Base-by-base conservation (phyloP, 1,140 invertebrate species). In the Lasaia peninsularis region DNA sequence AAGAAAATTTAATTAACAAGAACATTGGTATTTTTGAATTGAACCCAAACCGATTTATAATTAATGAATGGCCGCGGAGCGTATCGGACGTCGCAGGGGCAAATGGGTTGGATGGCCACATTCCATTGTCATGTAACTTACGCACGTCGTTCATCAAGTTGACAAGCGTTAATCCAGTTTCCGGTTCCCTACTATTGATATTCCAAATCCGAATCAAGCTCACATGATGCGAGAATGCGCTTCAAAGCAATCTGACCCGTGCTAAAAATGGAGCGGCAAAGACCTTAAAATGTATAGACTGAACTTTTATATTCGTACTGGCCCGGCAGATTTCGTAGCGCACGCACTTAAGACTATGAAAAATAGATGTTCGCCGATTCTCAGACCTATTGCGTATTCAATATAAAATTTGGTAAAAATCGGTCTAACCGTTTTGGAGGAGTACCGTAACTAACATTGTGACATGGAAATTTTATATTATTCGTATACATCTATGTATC, bases 91-190 rank as follows among this genome's bases (percentile, higher is more conserved):
- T 66, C 67, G 56, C 50, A 59, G 64, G 72, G 70, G 71, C 73
- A 72, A 81, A 77, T 73, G 75, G 73, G 73, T 74, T 64, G 75
- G 76, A 81, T 84, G 76, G 67, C 73, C 77, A 84, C 84, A 87
- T 86, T 73, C 79, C 82, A 82, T 83, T 84, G 80, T 81, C 74
- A 74, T 82, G 82, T 86, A 81, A 78, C 80, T 86, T 83, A 84
- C 80, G 80, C 82, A 81, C 82, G 71, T 88, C 82, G 79, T 88
- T 80, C 80, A 80, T 88, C 84, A 88, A 76, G 76, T 83, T 86
- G 84, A 88, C 84, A 86, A 88, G 76, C 85, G 82, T 86, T 88
- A 88, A 84, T 88, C 80, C 82, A 83, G 82, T 83, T 81, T 87
- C 84, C 84, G 80, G 80, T 59, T 54, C 56, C 56, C 53, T 81